Evolutionary conservation across 1,140 invertebrate species (phyloP).

Genomic region (Plodia interpunctella): DNA sequence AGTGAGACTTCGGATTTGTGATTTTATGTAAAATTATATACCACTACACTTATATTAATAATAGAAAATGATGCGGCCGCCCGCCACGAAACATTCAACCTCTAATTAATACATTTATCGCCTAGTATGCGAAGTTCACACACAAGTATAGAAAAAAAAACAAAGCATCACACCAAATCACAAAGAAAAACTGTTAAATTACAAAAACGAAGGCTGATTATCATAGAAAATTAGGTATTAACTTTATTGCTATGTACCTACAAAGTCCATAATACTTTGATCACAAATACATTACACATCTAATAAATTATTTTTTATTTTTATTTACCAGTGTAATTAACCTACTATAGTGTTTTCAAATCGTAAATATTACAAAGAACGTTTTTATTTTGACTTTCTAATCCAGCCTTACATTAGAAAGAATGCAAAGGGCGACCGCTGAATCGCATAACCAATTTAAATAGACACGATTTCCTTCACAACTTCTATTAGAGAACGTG

Average conservation of each 20-base stretch:
- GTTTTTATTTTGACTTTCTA: conserved; percentile 60
- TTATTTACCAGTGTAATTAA: conserved; percentile 29
- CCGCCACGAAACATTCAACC: conserved; percentile 45
- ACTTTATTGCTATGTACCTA: conserved; percentile 64
- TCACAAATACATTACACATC: conserved; percentile 55
- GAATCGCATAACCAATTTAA: conserved; percentile 24
- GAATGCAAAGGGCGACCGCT: conserved; percentile 51
- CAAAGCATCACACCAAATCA: conserved; percentile 56
- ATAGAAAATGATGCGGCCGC: conserved; percentile 64
- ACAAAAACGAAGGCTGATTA: conserved; percentile 30
- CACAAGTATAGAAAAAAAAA: conserved; percentile 44
- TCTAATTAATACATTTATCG: conserved; percentile 51
- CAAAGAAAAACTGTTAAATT: conserved; percentile 35
- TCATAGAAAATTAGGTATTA: conserved; percentile 27
- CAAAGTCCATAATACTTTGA: conserved; percentile 63
- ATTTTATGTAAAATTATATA: conserved; percentile 70
- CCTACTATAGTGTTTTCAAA: conserved; percentile 37
- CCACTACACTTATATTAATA: conserved; percentile 65
- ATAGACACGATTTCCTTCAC: conserved; percentile 8
- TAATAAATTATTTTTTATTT: conserved; percentile 33
- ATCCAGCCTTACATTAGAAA: conserved; percentile 75
- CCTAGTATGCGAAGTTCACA: conserved; percentile 57
- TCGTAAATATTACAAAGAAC: conserved; percentile 28
- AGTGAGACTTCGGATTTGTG: conserved; percentile 54
- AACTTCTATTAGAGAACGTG: not conserved